Conservation (phyloP, 2,888 invertebrate species). For the Heteromurus nitidus region DNA sequence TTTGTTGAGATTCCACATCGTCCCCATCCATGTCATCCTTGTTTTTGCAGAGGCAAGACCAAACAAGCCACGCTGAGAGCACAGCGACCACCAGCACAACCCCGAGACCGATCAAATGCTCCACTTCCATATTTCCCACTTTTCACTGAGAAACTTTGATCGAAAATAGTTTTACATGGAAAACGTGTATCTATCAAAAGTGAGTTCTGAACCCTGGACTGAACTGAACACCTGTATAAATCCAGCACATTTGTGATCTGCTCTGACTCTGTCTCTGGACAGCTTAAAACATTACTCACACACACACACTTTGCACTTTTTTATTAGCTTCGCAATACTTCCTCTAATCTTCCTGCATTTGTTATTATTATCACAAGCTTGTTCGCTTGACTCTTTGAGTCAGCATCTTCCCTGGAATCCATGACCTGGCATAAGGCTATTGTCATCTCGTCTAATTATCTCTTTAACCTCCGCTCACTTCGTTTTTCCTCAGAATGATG, state of each 20-base stretch:
- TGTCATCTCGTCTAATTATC: background rate
- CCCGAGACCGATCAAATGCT: conserved; percentile 38
- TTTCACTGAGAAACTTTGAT: background rate
- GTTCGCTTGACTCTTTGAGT: background rate
- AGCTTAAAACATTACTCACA: background rate
- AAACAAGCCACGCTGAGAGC: conserved; percentile 45
- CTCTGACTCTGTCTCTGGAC: background rate
- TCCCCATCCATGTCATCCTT: conserved; percentile 20
- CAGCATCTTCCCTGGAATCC: background rate
- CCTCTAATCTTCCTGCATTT: background rate
- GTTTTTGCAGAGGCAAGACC: conserved; percentile 41
- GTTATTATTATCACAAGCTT: background rate
- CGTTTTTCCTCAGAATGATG: background rate
- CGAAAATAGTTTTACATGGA: background rate
- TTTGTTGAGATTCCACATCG: conserved; percentile 24
- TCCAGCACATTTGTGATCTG: background rate
- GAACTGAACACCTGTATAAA: background rate
- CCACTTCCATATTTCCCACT: conserved; percentile 24
- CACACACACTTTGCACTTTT: too few relatives aligned
- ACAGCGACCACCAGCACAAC: conserved; percentile 30
- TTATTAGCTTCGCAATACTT: background rate
- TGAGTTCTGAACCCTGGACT: background rate
- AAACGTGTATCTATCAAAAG: background rate
- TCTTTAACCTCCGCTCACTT: background rate
- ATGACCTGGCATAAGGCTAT: conserved; percentile 37